phyloP scores from a whole-genome alignment of 2,797 vertebrate genomes.

The Mycteria americana region DNA sequence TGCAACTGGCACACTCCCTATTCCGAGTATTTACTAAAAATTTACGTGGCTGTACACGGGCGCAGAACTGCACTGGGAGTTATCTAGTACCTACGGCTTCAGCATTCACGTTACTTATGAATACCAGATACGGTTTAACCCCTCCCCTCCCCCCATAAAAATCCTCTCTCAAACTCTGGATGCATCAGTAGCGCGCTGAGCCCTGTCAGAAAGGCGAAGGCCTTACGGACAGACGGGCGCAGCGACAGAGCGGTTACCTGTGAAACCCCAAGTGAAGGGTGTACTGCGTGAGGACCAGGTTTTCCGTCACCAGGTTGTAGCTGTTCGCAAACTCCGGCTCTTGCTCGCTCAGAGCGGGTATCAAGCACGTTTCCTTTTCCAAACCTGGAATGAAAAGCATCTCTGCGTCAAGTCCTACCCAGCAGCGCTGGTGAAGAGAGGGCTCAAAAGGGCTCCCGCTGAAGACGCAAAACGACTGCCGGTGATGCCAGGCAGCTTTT shows the following conservation, averaged over 20 bases:
- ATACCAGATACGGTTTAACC: background rate
- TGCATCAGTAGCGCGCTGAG: background rate
- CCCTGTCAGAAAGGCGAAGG: background rate
- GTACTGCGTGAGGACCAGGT: slow-evolving; percentile 93
- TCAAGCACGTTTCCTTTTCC: slow-evolving; percentile 96
- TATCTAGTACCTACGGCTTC: background rate
- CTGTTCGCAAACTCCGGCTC: slow-evolving; percentile 83
- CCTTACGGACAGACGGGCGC: background rate
- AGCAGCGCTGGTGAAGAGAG: background rate
- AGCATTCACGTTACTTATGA: background rate
- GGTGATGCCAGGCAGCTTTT: rapidly evolving
- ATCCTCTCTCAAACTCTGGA: no score
- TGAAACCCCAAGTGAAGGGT: slow-evolving; percentile 90
- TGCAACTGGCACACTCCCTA: background rate
- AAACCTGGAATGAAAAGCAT: slow-evolving; percentile 79
- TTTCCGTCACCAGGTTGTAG: slow-evolving; percentile 96
- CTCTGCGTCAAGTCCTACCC: background rate
- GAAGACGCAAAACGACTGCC: background rate
- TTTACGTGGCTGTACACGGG: rapidly evolving
- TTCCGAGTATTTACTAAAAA: background rate
- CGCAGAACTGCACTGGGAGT: background rate
- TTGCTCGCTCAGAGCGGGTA: slow-evolving; percentile 85
- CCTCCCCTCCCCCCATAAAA: no score
- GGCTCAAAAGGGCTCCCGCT: background rate
- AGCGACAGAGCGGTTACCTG: slow-evolving; percentile 68